Conservation (phyloP, 2,888 invertebrate species). For the Belgica antarctica region DNA sequence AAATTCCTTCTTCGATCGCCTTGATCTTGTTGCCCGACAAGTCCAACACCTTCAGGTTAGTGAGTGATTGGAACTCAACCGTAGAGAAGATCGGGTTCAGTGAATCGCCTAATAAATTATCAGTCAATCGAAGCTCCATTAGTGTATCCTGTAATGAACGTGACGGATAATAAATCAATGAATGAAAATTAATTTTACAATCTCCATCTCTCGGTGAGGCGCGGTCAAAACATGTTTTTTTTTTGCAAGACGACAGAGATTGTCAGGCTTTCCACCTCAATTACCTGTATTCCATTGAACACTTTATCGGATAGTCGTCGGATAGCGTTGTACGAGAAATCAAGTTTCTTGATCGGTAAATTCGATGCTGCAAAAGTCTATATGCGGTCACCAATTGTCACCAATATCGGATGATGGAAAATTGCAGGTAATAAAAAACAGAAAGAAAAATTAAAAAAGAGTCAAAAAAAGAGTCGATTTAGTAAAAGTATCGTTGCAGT, state of each 20-base stretch:
- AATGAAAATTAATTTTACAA: not conserved
- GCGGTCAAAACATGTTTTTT: not conserved
- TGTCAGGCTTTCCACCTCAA: not conserved
- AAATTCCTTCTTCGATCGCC: slow-evolving; percentile 79
- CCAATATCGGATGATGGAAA: slow-evolving; percentile 45
- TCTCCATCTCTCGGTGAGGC: not conserved
- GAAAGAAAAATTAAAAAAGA: not conserved
- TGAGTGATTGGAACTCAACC: slow-evolving; percentile 75
- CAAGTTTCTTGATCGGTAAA: slow-evolving; percentile 71
- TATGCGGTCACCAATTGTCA: slow-evolving; percentile 48
- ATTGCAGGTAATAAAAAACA: slow-evolving; percentile 20
- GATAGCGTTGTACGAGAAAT: slow-evolving; percentile 79
- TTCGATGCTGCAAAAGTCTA: slow-evolving; percentile 70
- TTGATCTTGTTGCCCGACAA: slow-evolving; percentile 77
- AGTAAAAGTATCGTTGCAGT: too few species aligned
- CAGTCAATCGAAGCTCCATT: slow-evolving; percentile 68
- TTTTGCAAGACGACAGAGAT: too few species aligned
- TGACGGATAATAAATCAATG: slow-evolving; percentile 23
- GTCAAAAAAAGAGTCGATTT: not conserved
- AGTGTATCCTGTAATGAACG: slow-evolving; percentile 58
- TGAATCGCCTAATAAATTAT: slow-evolving; percentile 85
- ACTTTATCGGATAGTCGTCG: slow-evolving; percentile 74
- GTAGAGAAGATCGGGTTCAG: slow-evolving; percentile 88
- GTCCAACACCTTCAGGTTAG: slow-evolving; percentile 70
- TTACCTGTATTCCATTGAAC: slow-evolving; percentile 62